phyloP scores from a whole-genome alignment of 2,797 vertebrate genomes.

The Chelidonichthys spinosus region DNA sequence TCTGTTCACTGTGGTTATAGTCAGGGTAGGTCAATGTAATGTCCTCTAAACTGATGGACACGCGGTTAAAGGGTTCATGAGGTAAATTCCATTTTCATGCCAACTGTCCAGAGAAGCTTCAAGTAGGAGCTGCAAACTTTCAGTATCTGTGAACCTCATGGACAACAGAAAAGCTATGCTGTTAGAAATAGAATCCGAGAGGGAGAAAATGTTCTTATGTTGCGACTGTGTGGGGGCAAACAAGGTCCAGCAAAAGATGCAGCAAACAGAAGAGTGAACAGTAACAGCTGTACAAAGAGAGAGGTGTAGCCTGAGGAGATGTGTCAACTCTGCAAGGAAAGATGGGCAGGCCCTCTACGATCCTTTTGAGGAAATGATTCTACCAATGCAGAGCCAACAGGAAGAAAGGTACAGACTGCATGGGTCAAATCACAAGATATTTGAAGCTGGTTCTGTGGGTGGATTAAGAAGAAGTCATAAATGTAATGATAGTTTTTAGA shows the following conservation, averaged over 20 bases:
- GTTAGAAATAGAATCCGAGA: constrained; percentile 1
- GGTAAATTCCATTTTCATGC: constrained; percentile 25
- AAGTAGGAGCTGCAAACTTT: neutral
- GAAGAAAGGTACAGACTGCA: constrained; percentile 26
- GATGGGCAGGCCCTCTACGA: constrained; percentile 28
- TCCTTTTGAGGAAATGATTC: constrained; percentile 30
- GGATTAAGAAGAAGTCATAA: constrained; percentile 13
- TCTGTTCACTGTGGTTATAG: too few relatives aligned
- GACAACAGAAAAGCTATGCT: constrained; percentile 24
- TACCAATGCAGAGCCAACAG: constrained; percentile 9
- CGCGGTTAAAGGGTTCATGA: constrained; percentile 22
- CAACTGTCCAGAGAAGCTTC: constrained; percentile 8
- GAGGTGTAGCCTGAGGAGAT: constrained; percentile 43
- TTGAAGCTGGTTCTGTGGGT: constrained; percentile 21
- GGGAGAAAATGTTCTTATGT: constrained; percentile 21
- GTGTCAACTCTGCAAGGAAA: constrained; percentile 36
- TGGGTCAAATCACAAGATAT: constrained; percentile 20
- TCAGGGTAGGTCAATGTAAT: too few relatives aligned
- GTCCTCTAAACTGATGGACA: too few relatives aligned
- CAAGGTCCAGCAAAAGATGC: constrained; percentile 25
- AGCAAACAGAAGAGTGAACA: constrained; percentile 17
- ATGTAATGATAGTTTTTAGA: constrained; percentile 7
- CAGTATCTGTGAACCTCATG: constrained; percentile 21
- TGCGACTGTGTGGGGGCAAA: constrained; percentile 44
- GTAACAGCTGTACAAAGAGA: constrained; percentile 27